These are phyloP conservation scores for Drosophila equinoxialis DNA, from an alignment of 1,140 invertebrate species.

Conservation along the genomic window DNA sequence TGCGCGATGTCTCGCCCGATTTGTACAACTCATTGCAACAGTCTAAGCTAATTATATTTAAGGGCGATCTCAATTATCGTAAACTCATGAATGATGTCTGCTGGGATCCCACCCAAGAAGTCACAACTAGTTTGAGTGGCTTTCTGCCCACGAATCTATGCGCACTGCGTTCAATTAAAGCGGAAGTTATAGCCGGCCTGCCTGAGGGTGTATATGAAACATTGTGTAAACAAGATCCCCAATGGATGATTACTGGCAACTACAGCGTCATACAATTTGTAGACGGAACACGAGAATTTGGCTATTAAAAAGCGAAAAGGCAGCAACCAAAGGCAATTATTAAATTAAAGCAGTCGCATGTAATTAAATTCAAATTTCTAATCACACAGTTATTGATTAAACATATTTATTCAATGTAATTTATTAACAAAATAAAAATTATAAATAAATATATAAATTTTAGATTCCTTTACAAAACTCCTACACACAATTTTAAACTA, in stretches of 20 bases:
- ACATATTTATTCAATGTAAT: neutral
- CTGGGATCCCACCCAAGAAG: slow-evolving; percentile 89
- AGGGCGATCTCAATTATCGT: slow-evolving; percentile 98
- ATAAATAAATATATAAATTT: neutral
- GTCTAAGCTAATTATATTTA: slow-evolving; percentile 92
- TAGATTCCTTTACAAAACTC: too few species aligned
- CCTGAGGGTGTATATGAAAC: slow-evolving; percentile 85
- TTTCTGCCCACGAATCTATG: slow-evolving; percentile 93
- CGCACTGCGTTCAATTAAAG: slow-evolving; percentile 93
- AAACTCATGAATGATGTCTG: slow-evolving; percentile 95
- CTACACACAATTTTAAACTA: neutral
- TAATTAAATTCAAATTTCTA: slow-evolving; percentile 12
- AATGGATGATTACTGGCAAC: slow-evolving; percentile 95
- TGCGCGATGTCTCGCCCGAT: slow-evolving; percentile 88
- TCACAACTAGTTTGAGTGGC: slow-evolving; percentile 88
- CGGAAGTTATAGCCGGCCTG: slow-evolving; percentile 95
- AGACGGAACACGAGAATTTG: slow-evolving; percentile 55
- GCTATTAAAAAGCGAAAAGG: slow-evolving; percentile 51
- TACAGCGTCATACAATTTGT: slow-evolving; percentile 87
- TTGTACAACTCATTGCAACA: slow-evolving; percentile 89
- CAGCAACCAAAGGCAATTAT: slow-evolving; percentile 18
- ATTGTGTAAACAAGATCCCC: slow-evolving; percentile 85
- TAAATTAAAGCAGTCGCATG: slow-evolving; percentile 28
- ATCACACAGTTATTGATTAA: neutral
- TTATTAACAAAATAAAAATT: slow-evolving; percentile 9